phyloP scores from a whole-genome alignment of 2,888 invertebrate species.

The Peribatodes rhomboidaria region DNA sequence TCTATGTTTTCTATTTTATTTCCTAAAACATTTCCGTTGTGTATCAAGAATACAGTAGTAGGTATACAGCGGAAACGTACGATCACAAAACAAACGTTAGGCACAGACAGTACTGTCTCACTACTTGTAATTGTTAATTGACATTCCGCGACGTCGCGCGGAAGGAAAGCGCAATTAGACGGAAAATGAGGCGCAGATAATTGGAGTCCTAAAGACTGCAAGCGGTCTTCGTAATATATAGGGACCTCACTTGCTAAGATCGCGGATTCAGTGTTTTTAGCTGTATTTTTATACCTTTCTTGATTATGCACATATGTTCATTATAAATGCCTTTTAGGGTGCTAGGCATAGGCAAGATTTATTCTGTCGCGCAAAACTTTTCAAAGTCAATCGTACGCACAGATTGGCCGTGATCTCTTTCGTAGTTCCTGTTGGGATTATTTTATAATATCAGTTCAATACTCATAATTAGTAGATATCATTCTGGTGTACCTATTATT shows the following conservation, averaged over 20 bases:
- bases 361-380: neutral
- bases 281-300: neutral
- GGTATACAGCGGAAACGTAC: neutral
- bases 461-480: too few relatives aligned
- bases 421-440: too few relatives aligned
- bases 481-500: conserved; percentile 72
- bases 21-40: neutral
- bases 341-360: neutral
- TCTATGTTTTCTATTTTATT: too few relatives aligned
- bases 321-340: conserved; percentile 2
- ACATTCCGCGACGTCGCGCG: conserved; percentile 58
- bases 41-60: neutral
- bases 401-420: too few relatives aligned
- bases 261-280: neutral
- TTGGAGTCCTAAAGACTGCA: conserved; percentile 21
- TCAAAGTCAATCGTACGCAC: too few relatives aligned
- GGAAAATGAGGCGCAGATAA: conserved; percentile 48
- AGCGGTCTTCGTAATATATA: neutral
- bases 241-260: neutral
- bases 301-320: neutral
- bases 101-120: neutral
- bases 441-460: too few relatives aligned
- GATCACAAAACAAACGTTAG: neutral
- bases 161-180: conserved; percentile 65
- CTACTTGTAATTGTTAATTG: conserved; percentile 69